phyloP scores from a whole-genome alignment of 2,797 vertebrate genomes.

The Liasis olivaceus region DNA sequence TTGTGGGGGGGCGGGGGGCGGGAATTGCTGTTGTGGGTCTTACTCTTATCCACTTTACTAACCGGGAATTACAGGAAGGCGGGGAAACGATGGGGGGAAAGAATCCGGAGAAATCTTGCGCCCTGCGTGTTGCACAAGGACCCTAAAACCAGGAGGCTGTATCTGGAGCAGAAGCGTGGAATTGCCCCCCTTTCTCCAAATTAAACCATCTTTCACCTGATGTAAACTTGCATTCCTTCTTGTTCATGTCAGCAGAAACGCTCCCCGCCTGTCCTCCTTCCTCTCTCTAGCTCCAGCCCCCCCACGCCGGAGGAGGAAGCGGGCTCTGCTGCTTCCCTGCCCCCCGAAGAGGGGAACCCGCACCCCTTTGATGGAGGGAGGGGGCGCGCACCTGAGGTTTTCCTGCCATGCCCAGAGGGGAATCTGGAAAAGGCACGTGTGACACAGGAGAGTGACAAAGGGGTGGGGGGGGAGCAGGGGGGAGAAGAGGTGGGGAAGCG shows the following conservation, averaged over 20 bases:
- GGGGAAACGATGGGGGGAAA: neutral
- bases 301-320: neutral
- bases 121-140: neutral
- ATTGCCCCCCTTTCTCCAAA: neutral
- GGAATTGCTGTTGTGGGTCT: neutral
- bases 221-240: neutral
- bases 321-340: neutral
- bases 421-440: too few species aligned
- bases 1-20: neutral
- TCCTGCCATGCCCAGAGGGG: neutral
- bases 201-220: neutral
- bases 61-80: neutral
- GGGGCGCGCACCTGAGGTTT: neutral
- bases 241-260: neutral
- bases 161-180: neutral
- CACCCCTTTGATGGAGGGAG: neutral
- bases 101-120: neutral
- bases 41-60: neutral
- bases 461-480: rapidly evolving
- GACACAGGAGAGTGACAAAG: neutral
- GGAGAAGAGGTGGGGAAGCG: neutral
- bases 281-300: too few species aligned
- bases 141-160: neutral
- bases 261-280: rapidly evolving
- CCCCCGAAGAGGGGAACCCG: neutral